A percentile compares a stretch with the other conserved stretches of the same genome.
Evolutionary conservation across 2,797 vertebrate genomes (phyloP).

Genomic region (Paedocypris micromegethes): DNA sequence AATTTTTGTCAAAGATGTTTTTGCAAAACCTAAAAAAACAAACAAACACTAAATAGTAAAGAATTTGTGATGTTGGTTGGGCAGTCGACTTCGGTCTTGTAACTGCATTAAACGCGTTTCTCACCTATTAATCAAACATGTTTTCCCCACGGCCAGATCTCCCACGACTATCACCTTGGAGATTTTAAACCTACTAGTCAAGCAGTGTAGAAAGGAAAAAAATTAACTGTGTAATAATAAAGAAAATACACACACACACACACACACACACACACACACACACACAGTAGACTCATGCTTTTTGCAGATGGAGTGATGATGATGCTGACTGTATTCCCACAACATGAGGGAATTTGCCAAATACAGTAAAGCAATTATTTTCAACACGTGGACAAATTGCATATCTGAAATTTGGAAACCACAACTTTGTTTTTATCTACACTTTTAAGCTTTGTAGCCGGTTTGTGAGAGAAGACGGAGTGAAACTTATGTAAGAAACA

Average conservation of each 20-base stretch:
- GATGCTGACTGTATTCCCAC: too few species aligned
- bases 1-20: conserved; percentile 92
- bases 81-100: background rate
- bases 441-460: too few species aligned
- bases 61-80: background rate
- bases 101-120: conserved; percentile 20
- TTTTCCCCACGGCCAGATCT: conserved; percentile 93
- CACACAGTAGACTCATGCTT: too few species aligned
- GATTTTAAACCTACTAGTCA: conserved; percentile 84
- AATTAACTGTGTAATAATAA: background rate
- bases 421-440: too few species aligned
- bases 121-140: conserved; percentile 94
- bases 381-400: too few species aligned
- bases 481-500: background rate
- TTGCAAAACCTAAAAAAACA: conserved; percentile 82
- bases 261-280: too few species aligned
- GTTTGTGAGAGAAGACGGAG: background rate
- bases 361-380: too few species aligned
- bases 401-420: too few species aligned
- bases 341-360: too few species aligned
- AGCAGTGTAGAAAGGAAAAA: background rate
- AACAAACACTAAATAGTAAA: background rate
- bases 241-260: too few species aligned
- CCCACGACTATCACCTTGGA: conserved; percentile 96
- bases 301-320: too few species aligned